Evolutionary conservation across 2,888 invertebrate genomes (phyloP), one percentile per base, ranked within the genome.

Genomic region (Sturmia bella): DNA sequence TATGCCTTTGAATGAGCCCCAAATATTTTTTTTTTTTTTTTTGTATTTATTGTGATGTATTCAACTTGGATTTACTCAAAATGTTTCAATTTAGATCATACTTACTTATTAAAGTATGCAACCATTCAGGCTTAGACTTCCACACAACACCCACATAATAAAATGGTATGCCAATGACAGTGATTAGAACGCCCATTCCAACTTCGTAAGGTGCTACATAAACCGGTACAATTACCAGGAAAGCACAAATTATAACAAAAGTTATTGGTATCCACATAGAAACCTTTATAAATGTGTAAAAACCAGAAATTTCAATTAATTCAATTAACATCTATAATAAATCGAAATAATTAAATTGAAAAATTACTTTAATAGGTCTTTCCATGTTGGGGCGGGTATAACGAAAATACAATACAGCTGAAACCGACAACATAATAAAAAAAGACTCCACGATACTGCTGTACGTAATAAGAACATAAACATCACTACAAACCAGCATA

Each of bases 361-460:
- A 79, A 78, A 37, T 86, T 89, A 96, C 96, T 92, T 94, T 96
- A 79, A 98, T 98, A 45, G 98, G 98, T 85, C 98, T 92, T 1
- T 93, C 91, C 91, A 97, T 92, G 76, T 95, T 91, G 0, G 98
- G 98, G 85, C 92, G 92, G 88, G 94, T 96, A 91, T 95, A 95
- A 45, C 98, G 92, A 84, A 98, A 92, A 93, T 95, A 97, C 32
- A 98, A 91, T 82, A 98, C 93, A 1, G 96, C 97, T 80, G 95
- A 94, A 56, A 98, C 96, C 45, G 97, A 96, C 39, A 97, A 90
- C 89, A 96, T 96, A 59, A 97, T 97, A 91, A 98, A 98, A 90
- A 97, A 95, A 24, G 97, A 96, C 91, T 98, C 98, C 52, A 98
- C 97, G 87, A 98, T 96, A 73, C 96, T 96, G 87, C 96, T 95